A percentile compares a stretch with the other conserved stretches of the same genome.
Evolutionary conservation across 1,140 invertebrate species (phyloP).

Genomic region (Sweltsa coloradensis): DNA sequence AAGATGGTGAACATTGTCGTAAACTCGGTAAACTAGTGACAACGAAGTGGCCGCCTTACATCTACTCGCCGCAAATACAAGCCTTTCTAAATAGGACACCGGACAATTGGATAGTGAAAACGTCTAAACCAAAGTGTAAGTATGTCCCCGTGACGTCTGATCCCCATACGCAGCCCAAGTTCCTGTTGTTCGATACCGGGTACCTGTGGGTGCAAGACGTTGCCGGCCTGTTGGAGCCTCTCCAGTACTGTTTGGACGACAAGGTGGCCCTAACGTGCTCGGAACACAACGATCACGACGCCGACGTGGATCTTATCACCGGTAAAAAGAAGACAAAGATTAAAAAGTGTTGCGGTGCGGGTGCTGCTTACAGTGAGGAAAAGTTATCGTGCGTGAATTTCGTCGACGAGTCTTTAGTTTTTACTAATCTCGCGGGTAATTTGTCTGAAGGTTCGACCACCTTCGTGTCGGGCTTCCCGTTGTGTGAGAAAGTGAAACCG

Average conservation of each 20-base stretch:
- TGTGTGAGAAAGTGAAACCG: too few species aligned
- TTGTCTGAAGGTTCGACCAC: too few species aligned
- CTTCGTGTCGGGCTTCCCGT: too few species aligned
- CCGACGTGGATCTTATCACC: slow-evolving; percentile 21
- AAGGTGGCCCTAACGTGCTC: slow-evolving; percentile 40
- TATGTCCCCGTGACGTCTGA: background rate
- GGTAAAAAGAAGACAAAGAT: slow-evolving; percentile 26
- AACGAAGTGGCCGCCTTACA: slow-evolving; percentile 31
- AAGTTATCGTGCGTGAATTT: slow-evolving; percentile 33
- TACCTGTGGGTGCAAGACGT: slow-evolving; percentile 33
- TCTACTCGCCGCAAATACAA: slow-evolving; percentile 33
- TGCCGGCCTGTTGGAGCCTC: slow-evolving; percentile 20
- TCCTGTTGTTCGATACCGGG: slow-evolving; percentile 41
- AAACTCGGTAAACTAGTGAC: background rate
- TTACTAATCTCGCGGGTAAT: too few species aligned
- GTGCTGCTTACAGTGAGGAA: slow-evolving; percentile 39
- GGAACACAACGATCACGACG: slow-evolving; percentile 24
- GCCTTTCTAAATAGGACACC: slow-evolving; percentile 27
- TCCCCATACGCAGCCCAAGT: slow-evolving; percentile 12
- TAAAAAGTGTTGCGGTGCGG: slow-evolving; percentile 43
- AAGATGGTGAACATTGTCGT: background rate
- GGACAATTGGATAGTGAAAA: slow-evolving; percentile 32
- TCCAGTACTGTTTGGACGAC: slow-evolving; percentile 27
- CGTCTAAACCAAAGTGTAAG: slow-evolving; percentile 28
- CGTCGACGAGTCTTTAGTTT: too few species aligned